A percentile compares a stretch with the other conserved stretches of the same genome.
Conservation (phyloP, 2,113 vertebrate genomes). For the Machaerirhynchus nigripectus region DNA sequence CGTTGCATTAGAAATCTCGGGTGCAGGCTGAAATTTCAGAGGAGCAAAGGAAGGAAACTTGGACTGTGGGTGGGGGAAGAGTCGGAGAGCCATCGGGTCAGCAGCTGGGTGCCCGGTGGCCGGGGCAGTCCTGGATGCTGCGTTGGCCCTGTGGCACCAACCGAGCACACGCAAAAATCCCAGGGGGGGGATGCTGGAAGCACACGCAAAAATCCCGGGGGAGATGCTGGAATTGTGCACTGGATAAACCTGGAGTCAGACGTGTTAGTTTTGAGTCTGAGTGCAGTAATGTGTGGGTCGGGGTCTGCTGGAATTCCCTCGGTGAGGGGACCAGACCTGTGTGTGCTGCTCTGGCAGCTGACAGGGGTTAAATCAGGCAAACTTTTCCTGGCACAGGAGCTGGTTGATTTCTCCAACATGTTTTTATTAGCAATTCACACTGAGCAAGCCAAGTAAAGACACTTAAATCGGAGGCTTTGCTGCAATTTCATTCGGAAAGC, state of each 20-base stretch:
- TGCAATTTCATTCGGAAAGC: background rate
- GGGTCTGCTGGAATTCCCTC: background rate
- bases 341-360: background rate
- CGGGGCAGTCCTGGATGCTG: fast-evolving
- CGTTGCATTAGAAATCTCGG: fast-evolving
- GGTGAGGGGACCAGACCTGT: background rate
- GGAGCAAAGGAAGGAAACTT: background rate
- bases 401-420: background rate
- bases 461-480: background rate
- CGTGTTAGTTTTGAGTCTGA: background rate
- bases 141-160: fast-evolving
- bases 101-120: fast-evolving
- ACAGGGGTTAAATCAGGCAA: background rate
- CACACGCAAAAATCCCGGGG: fast-evolving
- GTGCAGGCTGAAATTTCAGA: background rate
- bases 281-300: background rate
- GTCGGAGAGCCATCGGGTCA: fast-evolving
- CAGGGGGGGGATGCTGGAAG: too few relatives aligned
- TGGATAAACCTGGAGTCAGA: background rate
- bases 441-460: fast-evolving
- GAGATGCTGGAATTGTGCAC: background rate
- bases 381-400: background rate
- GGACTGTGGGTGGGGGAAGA: fast-evolving
- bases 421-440: background rate
- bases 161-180: fast-evolving